These are phyloP conservation scores for Hipparchia sbordonii DNA, from an alignment of 2,888 invertebrate genomes.

Conservation along the genomic window DNA sequence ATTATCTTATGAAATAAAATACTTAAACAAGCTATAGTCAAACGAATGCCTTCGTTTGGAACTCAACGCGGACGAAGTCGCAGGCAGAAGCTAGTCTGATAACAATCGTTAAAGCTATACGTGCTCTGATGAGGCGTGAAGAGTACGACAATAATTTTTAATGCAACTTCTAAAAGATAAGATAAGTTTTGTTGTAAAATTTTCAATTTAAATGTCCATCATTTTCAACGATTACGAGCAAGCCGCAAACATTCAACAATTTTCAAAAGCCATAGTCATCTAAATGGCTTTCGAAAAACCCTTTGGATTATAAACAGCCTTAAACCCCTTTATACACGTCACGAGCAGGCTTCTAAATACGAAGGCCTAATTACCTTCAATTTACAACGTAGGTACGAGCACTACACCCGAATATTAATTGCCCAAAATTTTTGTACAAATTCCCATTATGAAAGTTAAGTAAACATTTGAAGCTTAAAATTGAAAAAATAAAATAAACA, in stretches of 20 bases:
- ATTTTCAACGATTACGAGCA: background rate
- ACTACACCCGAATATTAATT: constrained; percentile 33
- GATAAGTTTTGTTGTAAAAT: background rate
- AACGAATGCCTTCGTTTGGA: too few relatives aligned
- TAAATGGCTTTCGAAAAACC: constrained; percentile 37
- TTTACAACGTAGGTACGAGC: constrained; percentile 53
- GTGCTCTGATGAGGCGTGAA: too few relatives aligned
- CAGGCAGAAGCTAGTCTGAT: too few relatives aligned
- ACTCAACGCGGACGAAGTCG: too few relatives aligned
- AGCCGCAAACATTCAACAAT: constrained; percentile 25
- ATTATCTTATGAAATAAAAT: too few relatives aligned
- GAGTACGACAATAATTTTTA: background rate
- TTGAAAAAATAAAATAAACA: background rate
- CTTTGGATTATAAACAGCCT: constrained; percentile 59
- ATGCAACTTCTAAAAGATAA: background rate
- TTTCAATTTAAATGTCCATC: background rate
- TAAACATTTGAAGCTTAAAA: background rate
- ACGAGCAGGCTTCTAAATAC: constrained; percentile 55
- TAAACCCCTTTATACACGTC: constrained; percentile 63
- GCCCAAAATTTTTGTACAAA: constrained; percentile 9
- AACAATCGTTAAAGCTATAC: too few relatives aligned
- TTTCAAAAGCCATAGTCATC: constrained; percentile 29
- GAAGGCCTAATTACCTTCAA: constrained; percentile 71
- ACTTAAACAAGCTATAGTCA: too few relatives aligned
- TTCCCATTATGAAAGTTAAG: constrained; percentile 8